Evolutionary conservation across 2,113 vertebrate genomes (phyloP).

Genomic region (Fulica atra): DNA sequence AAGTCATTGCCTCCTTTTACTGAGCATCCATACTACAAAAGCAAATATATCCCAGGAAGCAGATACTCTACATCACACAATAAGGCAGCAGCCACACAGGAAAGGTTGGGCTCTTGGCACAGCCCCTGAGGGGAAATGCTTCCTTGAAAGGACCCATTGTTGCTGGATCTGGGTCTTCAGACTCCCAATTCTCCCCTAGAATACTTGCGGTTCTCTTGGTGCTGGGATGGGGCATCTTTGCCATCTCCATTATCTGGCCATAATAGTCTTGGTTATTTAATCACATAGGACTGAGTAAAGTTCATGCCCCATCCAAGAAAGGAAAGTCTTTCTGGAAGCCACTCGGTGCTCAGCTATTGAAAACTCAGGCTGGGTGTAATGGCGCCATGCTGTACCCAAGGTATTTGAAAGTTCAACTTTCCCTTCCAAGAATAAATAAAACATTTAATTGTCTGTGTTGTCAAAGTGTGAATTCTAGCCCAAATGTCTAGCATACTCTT

Average conservation of each 20-base stretch:
- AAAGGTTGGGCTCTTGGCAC: constrained; percentile 69
- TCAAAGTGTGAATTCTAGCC: constrained; percentile 11
- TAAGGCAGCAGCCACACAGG: constrained; percentile 67
- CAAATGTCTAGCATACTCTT: not conserved
- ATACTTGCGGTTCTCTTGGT: not conserved
- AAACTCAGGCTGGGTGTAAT: not conserved
- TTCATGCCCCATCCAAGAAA: not conserved
- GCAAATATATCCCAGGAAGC: constrained; percentile 69
- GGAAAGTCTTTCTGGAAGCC: not conserved
- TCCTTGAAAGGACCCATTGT: constrained; percentile 67
- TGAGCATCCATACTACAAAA: constrained; percentile 68
- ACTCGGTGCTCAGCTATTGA: not conserved
- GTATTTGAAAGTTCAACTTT: constrained; percentile 12
- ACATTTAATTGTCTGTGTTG: not conserved
- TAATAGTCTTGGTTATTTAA: constrained; percentile 10
- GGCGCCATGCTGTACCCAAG: not conserved
- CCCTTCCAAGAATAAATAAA: constrained; percentile 32
- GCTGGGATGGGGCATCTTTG: constrained; percentile 27
- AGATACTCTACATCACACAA: constrained; percentile 56
- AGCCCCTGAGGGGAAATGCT: constrained; percentile 65
- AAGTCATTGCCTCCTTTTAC: constrained; percentile 56
- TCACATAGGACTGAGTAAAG: not conserved
- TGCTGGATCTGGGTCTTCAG: constrained; percentile 47
- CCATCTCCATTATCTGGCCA: constrained; percentile 29
- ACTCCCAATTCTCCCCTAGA: not conserved